These are phyloP conservation scores for Parapsyche elsis DNA, from an alignment of 1,140 invertebrate genomes.

Conservation along the genomic window DNA sequence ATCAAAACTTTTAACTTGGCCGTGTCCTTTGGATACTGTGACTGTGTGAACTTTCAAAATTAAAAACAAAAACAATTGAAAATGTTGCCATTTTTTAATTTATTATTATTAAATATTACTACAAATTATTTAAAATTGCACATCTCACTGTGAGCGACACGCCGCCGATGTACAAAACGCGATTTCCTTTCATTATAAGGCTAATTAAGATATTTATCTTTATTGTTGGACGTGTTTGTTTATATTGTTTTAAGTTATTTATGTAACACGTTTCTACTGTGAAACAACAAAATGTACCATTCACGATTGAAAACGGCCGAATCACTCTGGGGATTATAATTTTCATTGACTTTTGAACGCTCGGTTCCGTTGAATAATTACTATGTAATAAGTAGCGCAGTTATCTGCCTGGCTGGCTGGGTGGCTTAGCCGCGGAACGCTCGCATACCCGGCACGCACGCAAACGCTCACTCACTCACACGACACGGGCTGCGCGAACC, in stretches of 20 bases:
- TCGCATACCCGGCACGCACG: no score
- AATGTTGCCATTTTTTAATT: not conserved
- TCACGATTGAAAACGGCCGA: not conserved
- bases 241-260: slow-evolving; percentile 16
- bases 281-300: not conserved
- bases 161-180: slow-evolving; percentile 1
- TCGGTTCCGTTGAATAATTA: no score
- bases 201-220: slow-evolving; percentile 25
- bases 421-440: no score
- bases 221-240: slow-evolving; percentile 10
- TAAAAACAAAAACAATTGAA: no score
- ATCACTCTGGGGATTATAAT: not conserved
- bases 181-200: slow-evolving; percentile 11
- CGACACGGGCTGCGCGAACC: no score
- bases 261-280: not conserved
- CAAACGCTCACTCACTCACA: no score
- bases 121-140: slow-evolving; percentile 16
- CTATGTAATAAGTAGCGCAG: no score
- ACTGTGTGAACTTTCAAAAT: no score
- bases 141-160: not conserved
- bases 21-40: no score
- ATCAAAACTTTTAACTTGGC: not conserved
- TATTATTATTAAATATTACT: not conserved
- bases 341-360: not conserved
- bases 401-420: no score